Evolutionary conservation across 37 sponge, comb jelly and placozoan species (phyloP).

Genomic region (Agelas oroides): DNA sequence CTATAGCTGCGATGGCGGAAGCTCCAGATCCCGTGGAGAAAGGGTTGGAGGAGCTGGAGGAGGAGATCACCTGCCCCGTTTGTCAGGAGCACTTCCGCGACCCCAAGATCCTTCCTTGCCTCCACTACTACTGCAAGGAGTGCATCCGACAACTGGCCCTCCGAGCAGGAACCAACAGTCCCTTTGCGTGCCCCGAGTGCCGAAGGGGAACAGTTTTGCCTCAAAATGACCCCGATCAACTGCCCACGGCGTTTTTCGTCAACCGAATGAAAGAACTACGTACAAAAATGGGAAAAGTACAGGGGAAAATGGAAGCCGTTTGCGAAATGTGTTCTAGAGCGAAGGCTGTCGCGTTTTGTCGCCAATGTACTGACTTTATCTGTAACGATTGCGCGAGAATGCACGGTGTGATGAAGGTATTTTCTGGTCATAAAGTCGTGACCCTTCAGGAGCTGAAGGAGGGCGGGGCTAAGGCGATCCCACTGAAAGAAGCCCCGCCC

Average conservation of each 20-base stretch:
- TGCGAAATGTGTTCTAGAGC: constrained; percentile 37
- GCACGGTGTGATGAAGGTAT: constrained; percentile 27
- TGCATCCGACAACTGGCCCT: constrained; percentile 37
- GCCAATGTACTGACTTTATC: constrained; percentile 40
- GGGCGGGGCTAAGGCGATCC: constrained; percentile 31
- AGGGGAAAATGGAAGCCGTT: constrained; percentile 28
- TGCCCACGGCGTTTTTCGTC: constrained; percentile 44
- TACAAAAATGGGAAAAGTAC: constrained; percentile 19
- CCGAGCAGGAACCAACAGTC: constrained; percentile 4
- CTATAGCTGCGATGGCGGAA: not conserved
- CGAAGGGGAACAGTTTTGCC: constrained; percentile 14
- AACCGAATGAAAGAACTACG: constrained; percentile 39
- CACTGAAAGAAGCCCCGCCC: not conserved
- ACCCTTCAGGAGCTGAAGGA: constrained; percentile 20
- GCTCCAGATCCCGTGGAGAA: not conserved
- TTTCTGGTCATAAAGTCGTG: constrained; percentile 17
- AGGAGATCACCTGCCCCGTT: constrained; percentile 51
- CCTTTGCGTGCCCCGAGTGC: constrained; percentile 55
- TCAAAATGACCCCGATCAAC: constrained; percentile 1
- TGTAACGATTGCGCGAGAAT: constrained; percentile 36
- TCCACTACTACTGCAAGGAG: constrained; percentile 54
- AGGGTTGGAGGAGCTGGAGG: constrained; percentile 21
- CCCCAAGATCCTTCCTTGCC: constrained; percentile 48
- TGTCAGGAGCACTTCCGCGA: constrained; percentile 37
- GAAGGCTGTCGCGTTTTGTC: constrained; percentile 29